phyloP scores from a whole-genome alignment of 2,113 vertebrate species.

The Neogale vison region DNA sequence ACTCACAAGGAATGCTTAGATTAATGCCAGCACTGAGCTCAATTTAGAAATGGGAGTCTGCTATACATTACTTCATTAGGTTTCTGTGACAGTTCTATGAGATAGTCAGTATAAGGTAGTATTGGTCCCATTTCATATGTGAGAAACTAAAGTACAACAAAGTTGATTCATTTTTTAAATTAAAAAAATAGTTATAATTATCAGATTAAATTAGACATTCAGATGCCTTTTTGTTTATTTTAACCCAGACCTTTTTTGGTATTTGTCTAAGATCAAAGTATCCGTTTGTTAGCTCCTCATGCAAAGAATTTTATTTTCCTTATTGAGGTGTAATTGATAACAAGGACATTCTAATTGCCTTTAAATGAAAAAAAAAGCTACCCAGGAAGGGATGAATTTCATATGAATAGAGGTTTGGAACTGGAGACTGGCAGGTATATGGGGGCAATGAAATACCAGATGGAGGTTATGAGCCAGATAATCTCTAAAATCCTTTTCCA shows the following conservation, averaged over 20 bases:
- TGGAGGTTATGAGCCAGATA: not conserved
- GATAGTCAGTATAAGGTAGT: not conserved
- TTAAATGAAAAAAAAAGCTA: not conserved
- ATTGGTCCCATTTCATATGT: not conserved
- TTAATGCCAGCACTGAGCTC: not conserved
- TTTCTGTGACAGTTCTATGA: not conserved
- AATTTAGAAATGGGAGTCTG: not conserved
- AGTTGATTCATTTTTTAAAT: not conserved
- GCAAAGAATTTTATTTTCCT: not conserved
- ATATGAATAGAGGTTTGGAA: not conserved
- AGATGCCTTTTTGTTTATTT: not conserved
- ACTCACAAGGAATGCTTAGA: not conserved
- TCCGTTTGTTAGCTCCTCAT: not conserved
- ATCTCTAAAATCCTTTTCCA: not conserved
- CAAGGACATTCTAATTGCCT: not conserved
- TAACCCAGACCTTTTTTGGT: not conserved
- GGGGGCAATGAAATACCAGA: not conserved
- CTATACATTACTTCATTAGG: not conserved
- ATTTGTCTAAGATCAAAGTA: not conserved
- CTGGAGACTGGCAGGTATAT: not conserved
- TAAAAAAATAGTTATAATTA: not conserved
- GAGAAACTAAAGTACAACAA: not conserved
- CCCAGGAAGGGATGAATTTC: not conserved
- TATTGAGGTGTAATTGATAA: not conserved
- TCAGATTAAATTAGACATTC: not conserved